A percentile compares a stretch with the other conserved stretches of the same genome.
phyloP scores from a whole-genome alignment of 2,888 invertebrate genomes.

The Punctoribates punctum region DNA sequence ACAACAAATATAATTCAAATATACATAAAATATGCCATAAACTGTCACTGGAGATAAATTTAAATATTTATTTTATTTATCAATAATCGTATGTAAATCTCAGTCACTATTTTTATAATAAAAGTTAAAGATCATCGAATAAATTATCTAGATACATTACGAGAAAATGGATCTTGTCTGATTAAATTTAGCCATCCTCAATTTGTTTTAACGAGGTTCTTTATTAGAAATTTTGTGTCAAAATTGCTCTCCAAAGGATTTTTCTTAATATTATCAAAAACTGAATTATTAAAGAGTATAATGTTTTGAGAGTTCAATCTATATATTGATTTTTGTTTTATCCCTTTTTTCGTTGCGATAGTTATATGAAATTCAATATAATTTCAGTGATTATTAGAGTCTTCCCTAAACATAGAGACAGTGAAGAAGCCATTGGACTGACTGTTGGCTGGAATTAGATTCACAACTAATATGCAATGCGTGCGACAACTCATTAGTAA shows the following conservation, averaged over 20 bases:
- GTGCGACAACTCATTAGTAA: neutral
- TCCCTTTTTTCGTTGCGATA: neutral
- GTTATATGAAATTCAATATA: neutral
- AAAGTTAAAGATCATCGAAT: neutral
- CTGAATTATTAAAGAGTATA: too few species aligned
- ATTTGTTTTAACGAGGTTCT: too few species aligned
- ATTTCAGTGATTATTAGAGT: neutral
- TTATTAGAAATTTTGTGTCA: too few species aligned
- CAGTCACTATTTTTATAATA: too few species aligned
- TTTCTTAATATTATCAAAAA: too few species aligned
- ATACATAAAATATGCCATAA: constrained; percentile 11
- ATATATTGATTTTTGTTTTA: neutral
- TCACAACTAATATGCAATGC: neutral
- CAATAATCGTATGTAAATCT: neutral
- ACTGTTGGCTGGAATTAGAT: neutral
- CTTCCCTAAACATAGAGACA: neutral
- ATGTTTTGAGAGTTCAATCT: neutral
- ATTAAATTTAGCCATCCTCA: too few species aligned
- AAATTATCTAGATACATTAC: neutral
- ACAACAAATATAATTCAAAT: neutral
- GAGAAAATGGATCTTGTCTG: too few species aligned
- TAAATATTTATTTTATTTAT: neutral
- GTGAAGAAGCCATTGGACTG: neutral
- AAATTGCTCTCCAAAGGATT: too few species aligned
- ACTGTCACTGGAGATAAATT: neutral